Conservation (phyloP, 2,113 vertebrate species). For the Mystacornis crossleyi region DNA sequence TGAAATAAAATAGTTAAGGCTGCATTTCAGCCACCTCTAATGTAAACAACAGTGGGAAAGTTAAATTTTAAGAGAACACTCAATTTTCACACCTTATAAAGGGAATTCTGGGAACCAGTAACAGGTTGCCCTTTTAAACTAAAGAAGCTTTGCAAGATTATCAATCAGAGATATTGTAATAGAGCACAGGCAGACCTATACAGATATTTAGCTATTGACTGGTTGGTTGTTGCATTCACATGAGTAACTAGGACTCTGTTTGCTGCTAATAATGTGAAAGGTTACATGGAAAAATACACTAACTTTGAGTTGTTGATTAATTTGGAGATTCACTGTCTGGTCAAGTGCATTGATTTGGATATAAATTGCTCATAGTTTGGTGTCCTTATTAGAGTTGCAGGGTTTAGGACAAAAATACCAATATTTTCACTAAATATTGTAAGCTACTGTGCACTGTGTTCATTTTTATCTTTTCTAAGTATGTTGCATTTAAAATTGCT, state of each 20-base stretch:
- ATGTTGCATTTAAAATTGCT: not conserved
- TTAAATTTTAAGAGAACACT: not conserved
- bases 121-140: not conserved
- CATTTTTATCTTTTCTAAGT: not conserved
- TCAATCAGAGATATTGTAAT: not conserved
- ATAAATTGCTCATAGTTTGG: not conserved
- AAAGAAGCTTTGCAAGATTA: not conserved
- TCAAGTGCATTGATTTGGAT: conserved; percentile 11
- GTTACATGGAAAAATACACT: not conserved
- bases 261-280: not conserved
- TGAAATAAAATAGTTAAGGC: not conserved
- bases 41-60: not conserved
- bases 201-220: not conserved
- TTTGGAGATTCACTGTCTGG: not conserved
- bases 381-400: not conserved
- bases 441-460: not conserved
- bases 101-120: not conserved
- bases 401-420: not conserved
- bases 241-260: not conserved
- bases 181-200: not conserved
- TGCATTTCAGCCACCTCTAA: not conserved
- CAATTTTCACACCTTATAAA: not conserved
- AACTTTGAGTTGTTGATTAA: not conserved
- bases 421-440: not conserved
- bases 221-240: not conserved